Evolutionary conservation across 2,888 invertebrate genomes (phyloP), one percentile per base, ranked within the genome.

Genomic region (Tuta absoluta): DNA sequence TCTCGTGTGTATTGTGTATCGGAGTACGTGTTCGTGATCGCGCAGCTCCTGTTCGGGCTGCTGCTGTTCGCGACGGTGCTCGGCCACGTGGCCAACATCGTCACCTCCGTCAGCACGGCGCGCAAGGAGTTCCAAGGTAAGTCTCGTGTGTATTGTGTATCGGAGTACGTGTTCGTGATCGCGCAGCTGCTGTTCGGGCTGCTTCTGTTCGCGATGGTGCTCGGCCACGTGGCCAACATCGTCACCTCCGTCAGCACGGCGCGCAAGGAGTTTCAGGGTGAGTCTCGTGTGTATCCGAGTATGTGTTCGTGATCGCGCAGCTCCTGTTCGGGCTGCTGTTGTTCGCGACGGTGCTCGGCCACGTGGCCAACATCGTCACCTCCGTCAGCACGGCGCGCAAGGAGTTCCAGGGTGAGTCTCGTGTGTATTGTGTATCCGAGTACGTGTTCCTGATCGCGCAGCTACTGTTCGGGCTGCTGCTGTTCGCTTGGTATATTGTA

Each of bases 361-460:
- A n/a, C n/a, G n/a, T n/a, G n/a, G n/a, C n/a, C n/a, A n/a, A n/a
- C n/a, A n/a, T n/a, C n/a, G n/a, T n/a, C n/a, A n/a, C n/a, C 68
- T 98, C 98, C 65, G 98, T 99, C 81, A 98, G 98, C 87, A 97
- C 98, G 12, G 98, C 98, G 65, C 93, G 98, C 78, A 99, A 99
- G 91, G 99, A 99, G 86, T 99, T 99, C 91, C 99, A 99, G 95
- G 98, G n/a, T n/a, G n/a, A n/a, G n/a, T n/a, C n/a, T n/a, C n/a
- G n/a, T n/a, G n/a, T n/a, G n/a, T n/a, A n/a, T n/a, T n/a, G n/a
- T n/a, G n/a, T n/a, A n/a, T n/a, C n/a, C n/a, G n/a, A n/a, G n/a
- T n/a, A n/a, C n/a, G n/a, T n/a, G n/a, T n/a, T n/a, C n/a, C n/a
- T n/a, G n/a, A n/a, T n/a, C n/a, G n/a, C n/a, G n/a, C n/a, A n/a